phyloP scores from a whole-genome alignment of 2,797 vertebrate species.

The Molossus alvarezi region DNA sequence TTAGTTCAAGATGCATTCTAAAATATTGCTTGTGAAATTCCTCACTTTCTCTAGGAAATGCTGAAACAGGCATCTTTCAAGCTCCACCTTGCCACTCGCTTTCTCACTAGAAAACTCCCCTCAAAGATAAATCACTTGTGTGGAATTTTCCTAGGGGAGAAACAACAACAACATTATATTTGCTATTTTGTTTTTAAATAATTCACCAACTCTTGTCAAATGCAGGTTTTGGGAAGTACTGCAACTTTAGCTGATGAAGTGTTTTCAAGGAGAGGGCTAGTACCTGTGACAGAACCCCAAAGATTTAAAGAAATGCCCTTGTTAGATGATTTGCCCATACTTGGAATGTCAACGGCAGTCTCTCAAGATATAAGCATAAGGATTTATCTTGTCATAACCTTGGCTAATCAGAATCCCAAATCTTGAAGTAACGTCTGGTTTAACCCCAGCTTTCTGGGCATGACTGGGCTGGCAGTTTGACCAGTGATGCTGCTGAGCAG shows the following conservation, averaged over 20 bases:
- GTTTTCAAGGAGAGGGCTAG: constrained; percentile 51
- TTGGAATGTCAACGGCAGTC: background rate
- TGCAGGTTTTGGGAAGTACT: background rate
- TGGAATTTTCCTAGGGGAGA: background rate
- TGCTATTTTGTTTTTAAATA: constrained; percentile 16
- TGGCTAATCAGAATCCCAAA: background rate
- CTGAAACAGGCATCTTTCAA: constrained; percentile 27
- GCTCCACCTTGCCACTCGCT: background rate
- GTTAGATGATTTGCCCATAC: background rate
- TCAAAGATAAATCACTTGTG: background rate
- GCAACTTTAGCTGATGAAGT: background rate
- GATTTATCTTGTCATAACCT: background rate
- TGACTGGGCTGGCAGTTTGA: background rate
- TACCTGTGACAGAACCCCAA: background rate
- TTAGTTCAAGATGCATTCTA: constrained; percentile 60
- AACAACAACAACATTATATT: background rate
- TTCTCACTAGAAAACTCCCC: background rate
- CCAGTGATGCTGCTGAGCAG: background rate
- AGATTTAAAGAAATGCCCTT: background rate
- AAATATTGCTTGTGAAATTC: constrained; percentile 52
- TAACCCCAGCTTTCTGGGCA: background rate
- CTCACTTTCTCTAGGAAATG: constrained; percentile 51
- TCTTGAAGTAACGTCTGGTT: background rate
- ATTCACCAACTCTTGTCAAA: background rate
- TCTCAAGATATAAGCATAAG: constrained; percentile 35